phyloP scores from a whole-genome alignment of 30 jellyfish, hydroid and myxozoan genomes.

The Chrysaora quinquecirrha region DNA sequence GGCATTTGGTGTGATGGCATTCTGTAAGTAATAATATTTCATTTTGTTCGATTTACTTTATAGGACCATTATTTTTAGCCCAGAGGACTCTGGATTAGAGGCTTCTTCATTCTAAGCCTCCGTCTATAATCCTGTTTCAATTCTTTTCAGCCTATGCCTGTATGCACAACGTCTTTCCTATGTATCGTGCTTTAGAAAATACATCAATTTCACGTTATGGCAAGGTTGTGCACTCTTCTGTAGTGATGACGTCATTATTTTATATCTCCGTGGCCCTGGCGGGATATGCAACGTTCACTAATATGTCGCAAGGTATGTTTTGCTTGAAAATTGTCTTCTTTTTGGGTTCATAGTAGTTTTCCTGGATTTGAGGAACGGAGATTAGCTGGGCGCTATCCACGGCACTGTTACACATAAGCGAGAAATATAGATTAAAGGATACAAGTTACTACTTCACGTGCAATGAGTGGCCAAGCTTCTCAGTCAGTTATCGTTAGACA shows the following conservation, averaged over 20 bases:
- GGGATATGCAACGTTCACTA: slow-evolving; percentile 75
- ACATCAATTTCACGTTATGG: slow-evolving; percentile 68
- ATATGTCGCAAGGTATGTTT: slow-evolving; percentile 69
- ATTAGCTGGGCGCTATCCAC: too few relatives aligned
- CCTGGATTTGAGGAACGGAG: background rate
- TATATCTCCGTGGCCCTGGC: slow-evolving; percentile 75
- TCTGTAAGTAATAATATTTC: slow-evolving; percentile 76
- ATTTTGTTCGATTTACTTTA: too few relatives aligned
- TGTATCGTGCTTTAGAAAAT: slow-evolving; percentile 65
- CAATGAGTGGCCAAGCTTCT: too few relatives aligned
- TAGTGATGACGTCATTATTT: slow-evolving; percentile 48
- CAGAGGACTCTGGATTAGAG: too few relatives aligned
- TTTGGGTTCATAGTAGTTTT: background rate
- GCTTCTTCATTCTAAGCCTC: too few relatives aligned
- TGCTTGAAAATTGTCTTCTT: background rate
- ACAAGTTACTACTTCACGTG: too few relatives aligned
- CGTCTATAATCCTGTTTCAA: too few relatives aligned
- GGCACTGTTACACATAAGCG: too few relatives aligned
- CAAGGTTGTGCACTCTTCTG: slow-evolving; percentile 73
- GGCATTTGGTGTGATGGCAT: slow-evolving; percentile 90
- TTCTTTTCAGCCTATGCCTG: slow-evolving; percentile 70
- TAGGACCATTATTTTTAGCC: too few relatives aligned
- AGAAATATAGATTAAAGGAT: too few relatives aligned
- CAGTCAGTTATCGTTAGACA: too few relatives aligned
- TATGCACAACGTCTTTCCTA: slow-evolving; percentile 78